These are phyloP conservation scores for Dascillus cervinus DNA, from an alignment of 2,888 invertebrate species.

Conservation along the genomic window DNA sequence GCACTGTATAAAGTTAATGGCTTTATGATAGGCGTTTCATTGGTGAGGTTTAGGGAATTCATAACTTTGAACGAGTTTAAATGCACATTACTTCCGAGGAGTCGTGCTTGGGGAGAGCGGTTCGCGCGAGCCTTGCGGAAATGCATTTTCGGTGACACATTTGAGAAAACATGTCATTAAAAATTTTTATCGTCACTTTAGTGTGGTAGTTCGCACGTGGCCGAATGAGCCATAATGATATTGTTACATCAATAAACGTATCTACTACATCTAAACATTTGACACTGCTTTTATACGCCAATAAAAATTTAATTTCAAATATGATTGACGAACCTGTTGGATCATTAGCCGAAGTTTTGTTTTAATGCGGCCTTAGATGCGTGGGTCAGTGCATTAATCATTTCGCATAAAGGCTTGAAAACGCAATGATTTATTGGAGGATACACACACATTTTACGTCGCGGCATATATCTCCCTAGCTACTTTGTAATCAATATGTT, in stretches of 20 bases:
- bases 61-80: too few relatives aligned
- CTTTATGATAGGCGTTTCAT: conserved; percentile 33
- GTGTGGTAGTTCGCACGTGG: conserved; percentile 42
- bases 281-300: conserved; percentile 41
- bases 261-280: conserved; percentile 40
- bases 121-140: not conserved
- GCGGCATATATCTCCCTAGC: conserved; percentile 9
- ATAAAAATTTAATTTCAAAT: conserved; percentile 43
- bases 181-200: conserved; percentile 42
- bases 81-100: too few relatives aligned
- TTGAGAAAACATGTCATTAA: conserved; percentile 42
- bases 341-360: conserved; percentile 29
- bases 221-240: conserved; percentile 41
- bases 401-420: not conserved
- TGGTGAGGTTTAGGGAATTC: conserved; percentile 25
- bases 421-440: conserved; percentile 10
- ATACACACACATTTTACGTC: conserved; percentile 8
- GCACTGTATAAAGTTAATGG: conserved; percentile 35
- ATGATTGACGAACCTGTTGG: conserved; percentile 42
- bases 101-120: too few relatives aligned
- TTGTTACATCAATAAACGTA: conserved; percentile 44
- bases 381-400: conserved; percentile 14
- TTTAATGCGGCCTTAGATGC: conserved; percentile 14
- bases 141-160: conserved; percentile 1
- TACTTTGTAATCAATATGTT: too few relatives aligned